phyloP scores from a whole-genome alignment of 2,797 vertebrate genomes.

The Trachops cirrhosus region DNA sequence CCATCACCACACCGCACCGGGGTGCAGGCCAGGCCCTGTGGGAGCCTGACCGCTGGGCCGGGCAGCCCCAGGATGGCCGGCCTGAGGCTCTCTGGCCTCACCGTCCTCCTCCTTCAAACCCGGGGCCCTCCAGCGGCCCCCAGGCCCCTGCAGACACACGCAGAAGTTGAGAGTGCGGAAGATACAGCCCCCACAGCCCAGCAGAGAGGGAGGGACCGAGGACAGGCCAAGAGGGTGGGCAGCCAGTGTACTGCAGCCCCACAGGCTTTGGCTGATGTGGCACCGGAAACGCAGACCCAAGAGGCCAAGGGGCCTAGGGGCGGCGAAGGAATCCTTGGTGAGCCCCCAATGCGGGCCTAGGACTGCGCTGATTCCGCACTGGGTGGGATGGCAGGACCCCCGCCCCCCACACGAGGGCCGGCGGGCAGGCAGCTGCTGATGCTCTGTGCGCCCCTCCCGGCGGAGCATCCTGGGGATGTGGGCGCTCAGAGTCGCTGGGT shows the following conservation, averaged over 20 bases:
- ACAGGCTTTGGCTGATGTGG: background rate
- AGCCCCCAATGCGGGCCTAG: fast-evolving
- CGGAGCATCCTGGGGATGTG: background rate
- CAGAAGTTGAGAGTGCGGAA: background rate
- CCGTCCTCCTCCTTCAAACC: background rate
- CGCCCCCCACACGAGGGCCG: background rate
- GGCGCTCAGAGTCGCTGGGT: background rate
- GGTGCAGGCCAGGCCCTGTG: background rate
- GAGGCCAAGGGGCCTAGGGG: background rate
- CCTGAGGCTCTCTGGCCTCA: fast-evolving
- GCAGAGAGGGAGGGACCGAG: background rate
- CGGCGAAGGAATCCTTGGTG: background rate
- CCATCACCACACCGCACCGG: background rate
- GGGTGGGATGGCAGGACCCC: conserved; percentile 40
- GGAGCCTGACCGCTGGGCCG: background rate
- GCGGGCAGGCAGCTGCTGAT: background rate
- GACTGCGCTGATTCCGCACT: conserved; percentile 30
- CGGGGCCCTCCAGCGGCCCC: background rate
- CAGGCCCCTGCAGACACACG: background rate
- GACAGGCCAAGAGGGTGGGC: background rate
- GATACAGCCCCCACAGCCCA: background rate
- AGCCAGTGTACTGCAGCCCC: background rate
- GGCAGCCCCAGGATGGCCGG: background rate
- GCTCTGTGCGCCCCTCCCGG: background rate
- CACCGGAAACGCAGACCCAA: background rate